A percentile compares a stretch with the other conserved stretches of the same genome.
Evolutionary conservation across 2,113 vertebrate genomes (phyloP).

Genomic region (Poeciliopsis retropinna): DNA sequence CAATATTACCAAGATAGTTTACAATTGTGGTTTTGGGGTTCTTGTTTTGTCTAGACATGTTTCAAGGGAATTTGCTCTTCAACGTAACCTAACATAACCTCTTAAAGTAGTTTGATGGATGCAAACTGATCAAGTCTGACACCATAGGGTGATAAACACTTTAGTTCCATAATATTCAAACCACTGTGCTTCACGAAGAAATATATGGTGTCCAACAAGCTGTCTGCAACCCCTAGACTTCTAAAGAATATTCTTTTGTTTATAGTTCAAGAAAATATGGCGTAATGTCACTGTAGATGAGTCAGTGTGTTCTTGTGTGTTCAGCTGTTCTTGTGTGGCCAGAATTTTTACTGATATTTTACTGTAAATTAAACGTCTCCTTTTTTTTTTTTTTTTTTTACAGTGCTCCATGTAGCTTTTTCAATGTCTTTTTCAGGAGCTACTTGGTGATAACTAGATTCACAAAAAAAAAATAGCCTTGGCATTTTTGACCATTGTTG

Average conservation of each 20-base stretch:
- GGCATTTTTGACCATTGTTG: too few relatives aligned
- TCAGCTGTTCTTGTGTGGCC: too few relatives aligned
- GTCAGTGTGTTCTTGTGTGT: too few relatives aligned
- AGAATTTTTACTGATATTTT: too few relatives aligned
- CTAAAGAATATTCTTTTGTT: background rate
- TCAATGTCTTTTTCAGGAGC: background rate
- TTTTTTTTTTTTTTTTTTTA: too few relatives aligned
- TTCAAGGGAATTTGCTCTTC: too few relatives aligned
- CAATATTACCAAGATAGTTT: too few relatives aligned
- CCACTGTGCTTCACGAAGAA: too few relatives aligned
- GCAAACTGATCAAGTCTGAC: background rate
- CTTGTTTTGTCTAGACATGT: too few relatives aligned
- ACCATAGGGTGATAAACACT: background rate
- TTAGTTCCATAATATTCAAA: background rate
- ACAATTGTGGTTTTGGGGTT: too few relatives aligned
- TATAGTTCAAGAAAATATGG: background rate
- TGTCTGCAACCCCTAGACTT: background rate
- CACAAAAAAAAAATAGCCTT: background rate
- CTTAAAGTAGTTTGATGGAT: background rate
- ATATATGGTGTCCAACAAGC: background rate
- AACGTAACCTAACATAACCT: background rate
- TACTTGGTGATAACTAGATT: background rate
- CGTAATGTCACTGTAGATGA: too few relatives aligned
- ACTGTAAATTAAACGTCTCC: too few relatives aligned
- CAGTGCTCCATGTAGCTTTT: background rate